Base-by-base conservation (phyloP, 2,888 invertebrate species). In the Thelaira solivaga region DNA sequence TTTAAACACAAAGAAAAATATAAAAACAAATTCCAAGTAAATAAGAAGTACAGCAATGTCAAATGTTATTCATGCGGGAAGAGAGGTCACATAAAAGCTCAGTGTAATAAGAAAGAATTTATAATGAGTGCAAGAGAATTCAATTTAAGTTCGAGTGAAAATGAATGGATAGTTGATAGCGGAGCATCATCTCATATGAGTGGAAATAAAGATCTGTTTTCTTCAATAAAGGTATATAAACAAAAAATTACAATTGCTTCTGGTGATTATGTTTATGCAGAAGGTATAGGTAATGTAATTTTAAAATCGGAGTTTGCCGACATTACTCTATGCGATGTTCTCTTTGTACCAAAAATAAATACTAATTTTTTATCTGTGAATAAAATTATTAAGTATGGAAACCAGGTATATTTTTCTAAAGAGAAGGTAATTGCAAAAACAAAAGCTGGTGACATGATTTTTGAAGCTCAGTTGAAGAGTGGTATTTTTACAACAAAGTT, bases 331-430 rank as follows among this genome's bases (percentile, higher is more conserved):
- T 47, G 41, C 55, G 59, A 69, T 45, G 65, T 43, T 55, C 65
- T 53, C 22, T 55, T 49, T 36, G 74, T 74, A 29, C 61, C 61
- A n/a, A 41, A 75, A 20, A 62, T 68, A 29, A 75, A 62, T 49
- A 59, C 65, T 11, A 76, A 64, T 36, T 76, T 64, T 69, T 68
- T 64, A 43, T 62, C 62, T 2, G 68, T 75, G 13, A 53, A 64
- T 68, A 64, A 55, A 59, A 65, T 76, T 18, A 59, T 65, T 53
- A 62, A 51, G 49, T 49, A 71, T 59, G 65, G 51, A 18, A 49
- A 76, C 31, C 51, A 59, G 10, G 57, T 71, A 4, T 10, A 65
- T 36, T n/a, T n/a, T n/a, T n/a, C n/a, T n/a, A n/a, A n/a, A n/a
- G n/a, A n/a, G n/a, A n/a, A n/a, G n/a, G n/a, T 76, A 6, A 26